Conservation (phyloP, 2,797 vertebrate species). For the Darevskia nairensis region DNA sequence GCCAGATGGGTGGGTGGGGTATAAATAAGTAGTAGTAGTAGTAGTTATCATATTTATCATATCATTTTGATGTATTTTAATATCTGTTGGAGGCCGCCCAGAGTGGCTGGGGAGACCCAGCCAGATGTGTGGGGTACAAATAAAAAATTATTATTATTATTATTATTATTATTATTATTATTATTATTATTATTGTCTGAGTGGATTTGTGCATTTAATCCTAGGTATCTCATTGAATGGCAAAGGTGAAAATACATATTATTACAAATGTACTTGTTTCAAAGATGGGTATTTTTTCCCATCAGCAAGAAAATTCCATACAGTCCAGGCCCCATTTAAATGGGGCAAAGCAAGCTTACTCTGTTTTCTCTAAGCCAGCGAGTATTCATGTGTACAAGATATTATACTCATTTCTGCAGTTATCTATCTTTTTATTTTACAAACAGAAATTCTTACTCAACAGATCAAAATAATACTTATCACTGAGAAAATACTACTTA, state of each 20-base stretch:
- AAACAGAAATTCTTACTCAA: background rate
- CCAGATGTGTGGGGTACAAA: no score
- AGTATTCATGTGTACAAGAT: slow-evolving; percentile 28
- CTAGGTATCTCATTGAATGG: slow-evolving; percentile 43
- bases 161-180: no score
- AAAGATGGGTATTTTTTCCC: background rate
- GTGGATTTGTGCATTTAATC: slow-evolving; percentile 39
- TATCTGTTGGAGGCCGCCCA: no score
- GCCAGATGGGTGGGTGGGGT: no score
- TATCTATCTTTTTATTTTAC: slow-evolving; percentile 27
- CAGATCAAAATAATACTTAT: slow-evolving; percentile 44
- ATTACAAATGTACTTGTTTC: background rate
- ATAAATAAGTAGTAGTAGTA: no score
- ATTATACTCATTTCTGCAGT: slow-evolving; percentile 28
- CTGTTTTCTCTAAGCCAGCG: background rate
- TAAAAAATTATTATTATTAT: no score
- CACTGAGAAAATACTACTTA: slow-evolving; percentile 38
- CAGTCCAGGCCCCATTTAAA: slow-evolving; percentile 19
- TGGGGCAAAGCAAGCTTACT: slow-evolving; percentile 6
- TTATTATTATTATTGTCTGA: no score
- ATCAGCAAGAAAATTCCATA: slow-evolving; percentile 7
- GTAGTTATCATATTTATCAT: no score
- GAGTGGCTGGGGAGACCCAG: no score
- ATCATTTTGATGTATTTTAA: no score
- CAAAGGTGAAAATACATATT: slow-evolving; percentile 31